These are phyloP conservation scores for Camponotus floridanus DNA, from an alignment of 1,140 invertebrate genomes.

Conservation along the genomic window DNA sequence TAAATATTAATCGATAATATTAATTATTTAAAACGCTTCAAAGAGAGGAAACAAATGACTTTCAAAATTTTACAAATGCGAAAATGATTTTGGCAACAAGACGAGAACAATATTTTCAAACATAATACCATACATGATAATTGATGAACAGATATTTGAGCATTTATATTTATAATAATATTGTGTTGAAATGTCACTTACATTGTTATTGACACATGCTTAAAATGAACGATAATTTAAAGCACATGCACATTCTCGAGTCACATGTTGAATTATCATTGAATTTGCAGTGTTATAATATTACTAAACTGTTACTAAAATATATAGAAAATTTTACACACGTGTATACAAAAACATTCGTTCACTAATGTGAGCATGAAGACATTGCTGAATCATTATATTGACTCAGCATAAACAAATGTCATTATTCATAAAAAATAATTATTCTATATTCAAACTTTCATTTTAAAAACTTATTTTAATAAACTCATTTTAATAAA, in stretches of 20 bases:
- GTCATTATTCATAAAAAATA: neutral
- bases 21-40: neutral
- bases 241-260: neutral
- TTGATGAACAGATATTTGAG: neutral
- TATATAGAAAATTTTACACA: constrained; percentile 8
- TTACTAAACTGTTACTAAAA: neutral
- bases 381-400: constrained; percentile 20
- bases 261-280: neutral
- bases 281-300: neutral
- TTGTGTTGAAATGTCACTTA: neutral
- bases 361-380: neutral
- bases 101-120: neutral
- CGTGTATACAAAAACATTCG: neutral
- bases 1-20: neutral
- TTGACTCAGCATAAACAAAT: neutral
- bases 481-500: too few species aligned
- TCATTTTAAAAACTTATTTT: neutral
- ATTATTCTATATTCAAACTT: neutral
- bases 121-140: neutral
- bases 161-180: neutral
- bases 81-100: neutral
- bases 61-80: neutral
- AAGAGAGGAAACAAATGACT: neutral
- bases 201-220: neutral
- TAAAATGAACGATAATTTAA: neutral